phyloP scores from a whole-genome alignment of 2,888 invertebrate genomes.

The Psococerastis gibbosa region DNA sequence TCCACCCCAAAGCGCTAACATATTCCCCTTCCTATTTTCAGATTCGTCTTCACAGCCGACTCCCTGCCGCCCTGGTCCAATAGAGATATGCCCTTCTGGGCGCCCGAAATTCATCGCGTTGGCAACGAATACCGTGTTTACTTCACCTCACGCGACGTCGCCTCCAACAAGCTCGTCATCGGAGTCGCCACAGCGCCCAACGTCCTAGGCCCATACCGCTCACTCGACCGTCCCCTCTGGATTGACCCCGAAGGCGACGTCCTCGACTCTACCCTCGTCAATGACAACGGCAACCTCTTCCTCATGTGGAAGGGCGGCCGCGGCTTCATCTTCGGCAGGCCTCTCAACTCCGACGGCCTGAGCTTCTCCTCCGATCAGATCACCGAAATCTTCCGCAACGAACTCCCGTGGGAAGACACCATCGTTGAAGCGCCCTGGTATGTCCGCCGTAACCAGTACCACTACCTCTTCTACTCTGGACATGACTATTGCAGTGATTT shows the following conservation, averaged over 20 bases:
- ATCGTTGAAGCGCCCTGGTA: constrained; percentile 1
- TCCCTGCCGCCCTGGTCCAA: not conserved
- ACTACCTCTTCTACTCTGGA: constrained; percentile 5
- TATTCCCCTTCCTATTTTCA: too few relatives aligned
- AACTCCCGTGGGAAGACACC: not conserved
- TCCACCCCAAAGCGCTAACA: too few relatives aligned
- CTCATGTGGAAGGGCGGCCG: not conserved
- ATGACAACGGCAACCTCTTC: not conserved
- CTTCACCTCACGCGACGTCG: not conserved
- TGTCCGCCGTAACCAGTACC: not conserved
- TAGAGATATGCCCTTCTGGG: not conserved
- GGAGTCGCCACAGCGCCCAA: not conserved
- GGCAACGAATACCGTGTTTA: not conserved
- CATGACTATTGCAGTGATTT: not conserved
- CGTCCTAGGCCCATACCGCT: not conserved
- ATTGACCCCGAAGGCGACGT: not conserved
- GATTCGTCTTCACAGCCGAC: too few relatives aligned
- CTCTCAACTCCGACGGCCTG: not conserved
- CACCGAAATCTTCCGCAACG: not conserved
- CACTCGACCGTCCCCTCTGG: not conserved
- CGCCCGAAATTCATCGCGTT: constrained; percentile 3
- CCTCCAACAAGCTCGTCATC: not conserved
- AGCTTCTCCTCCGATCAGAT: not conserved
- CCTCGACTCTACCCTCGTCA: not conserved
- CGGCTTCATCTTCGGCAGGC: not conserved